phyloP scores from a whole-genome alignment of 1,140 invertebrate genomes.

The Galendromus occidentalis region DNA sequence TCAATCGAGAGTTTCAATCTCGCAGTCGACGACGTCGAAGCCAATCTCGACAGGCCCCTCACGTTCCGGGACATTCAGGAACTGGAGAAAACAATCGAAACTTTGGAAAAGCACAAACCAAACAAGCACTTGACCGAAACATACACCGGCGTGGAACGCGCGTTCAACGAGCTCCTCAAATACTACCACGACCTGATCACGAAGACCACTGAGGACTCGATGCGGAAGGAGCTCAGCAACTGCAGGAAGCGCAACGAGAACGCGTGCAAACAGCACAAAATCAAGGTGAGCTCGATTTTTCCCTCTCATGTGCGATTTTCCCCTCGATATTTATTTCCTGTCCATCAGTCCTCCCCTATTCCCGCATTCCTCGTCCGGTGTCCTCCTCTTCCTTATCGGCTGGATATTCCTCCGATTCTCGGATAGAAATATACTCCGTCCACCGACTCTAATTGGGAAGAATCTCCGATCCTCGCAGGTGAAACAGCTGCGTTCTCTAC shows the following conservation, averaged over 20 bases:
- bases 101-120: slow-evolving; percentile 4
- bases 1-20: neutral
- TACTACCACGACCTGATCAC: slow-evolving; percentile 1
- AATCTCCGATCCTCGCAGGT: neutral
- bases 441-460: too few relatives aligned
- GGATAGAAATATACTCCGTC: too few relatives aligned
- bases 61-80: neutral
- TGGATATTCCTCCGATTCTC: too few relatives aligned
- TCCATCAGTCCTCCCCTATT: too few relatives aligned
- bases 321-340: too few relatives aligned
- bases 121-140: neutral
- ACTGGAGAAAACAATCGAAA: neutral
- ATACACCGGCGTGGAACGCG: neutral
- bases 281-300: neutral
- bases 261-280: slow-evolving; percentile 2
- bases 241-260: neutral
- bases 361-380: too few relatives aligned
- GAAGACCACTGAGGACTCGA: neutral
- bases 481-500: neutral
- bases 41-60: neutral
- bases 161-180: slow-evolving; percentile 4
- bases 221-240: neutral
- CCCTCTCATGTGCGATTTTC: too few relatives aligned
- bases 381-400: too few relatives aligned
- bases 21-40: neutral